Conservation (phyloP, 2,888 invertebrate genomes). For the Celastrina argiolus region DNA sequence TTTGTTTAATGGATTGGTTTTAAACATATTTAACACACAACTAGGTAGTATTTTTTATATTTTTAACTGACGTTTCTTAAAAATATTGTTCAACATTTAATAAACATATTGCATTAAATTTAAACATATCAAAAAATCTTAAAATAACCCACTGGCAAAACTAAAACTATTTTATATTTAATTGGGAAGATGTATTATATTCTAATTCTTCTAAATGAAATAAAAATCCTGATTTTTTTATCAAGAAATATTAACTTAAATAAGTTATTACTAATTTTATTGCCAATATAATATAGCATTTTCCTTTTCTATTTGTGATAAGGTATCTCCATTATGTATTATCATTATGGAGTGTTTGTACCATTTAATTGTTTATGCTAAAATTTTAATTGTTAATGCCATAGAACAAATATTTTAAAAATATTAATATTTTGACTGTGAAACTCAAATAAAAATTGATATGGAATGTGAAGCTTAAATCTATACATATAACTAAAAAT, state of each 20-base stretch:
- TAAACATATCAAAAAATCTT: slow-evolving; percentile 6
- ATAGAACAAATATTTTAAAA: slow-evolving; percentile 1
- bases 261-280: not conserved
- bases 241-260: not conserved
- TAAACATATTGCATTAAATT: not conserved
- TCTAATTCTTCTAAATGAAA: not conserved
- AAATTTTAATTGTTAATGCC: not conserved
- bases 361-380: not conserved
- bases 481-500: too few relatives aligned
- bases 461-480: not conserved
- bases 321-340: too few relatives aligned
- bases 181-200: not conserved
- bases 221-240: not conserved
- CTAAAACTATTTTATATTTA: not conserved
- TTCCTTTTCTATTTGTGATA: not conserved
- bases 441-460: not conserved
- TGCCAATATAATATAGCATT: slow-evolving; percentile 6
- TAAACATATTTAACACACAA: too few relatives aligned
- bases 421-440: not conserved
- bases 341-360: too few relatives aligned
- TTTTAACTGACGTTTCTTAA: too few relatives aligned
- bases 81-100: not conserved
- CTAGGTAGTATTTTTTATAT: too few relatives aligned
- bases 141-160: not conserved
- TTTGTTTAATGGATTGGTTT: too few relatives aligned